These are phyloP conservation scores for Pelosia muscerda DNA, from an alignment of 2,888 invertebrate genomes.

Conservation along the genomic window DNA sequence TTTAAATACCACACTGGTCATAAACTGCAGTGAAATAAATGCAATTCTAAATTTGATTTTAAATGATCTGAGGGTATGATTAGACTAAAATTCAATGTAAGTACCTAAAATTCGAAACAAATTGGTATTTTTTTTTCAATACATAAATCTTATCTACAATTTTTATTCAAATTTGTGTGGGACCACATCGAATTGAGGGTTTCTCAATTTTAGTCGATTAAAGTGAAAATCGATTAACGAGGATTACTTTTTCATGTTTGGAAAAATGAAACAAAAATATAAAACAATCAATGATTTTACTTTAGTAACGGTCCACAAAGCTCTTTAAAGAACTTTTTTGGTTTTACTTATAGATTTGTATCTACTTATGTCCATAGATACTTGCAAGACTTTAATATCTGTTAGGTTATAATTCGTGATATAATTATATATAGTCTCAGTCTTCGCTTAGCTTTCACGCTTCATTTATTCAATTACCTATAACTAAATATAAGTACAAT, in stretches of 20 bases:
- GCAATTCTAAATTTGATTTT: too few species aligned
- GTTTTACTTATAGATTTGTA: slow-evolving; percentile 37
- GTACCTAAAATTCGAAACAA: too few species aligned
- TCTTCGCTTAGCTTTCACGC: slow-evolving; percentile 21
- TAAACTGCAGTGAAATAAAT: too few species aligned
- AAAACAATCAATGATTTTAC: not conserved
- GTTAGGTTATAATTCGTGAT: slow-evolving; percentile 26
- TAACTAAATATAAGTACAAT: slow-evolving; percentile 10
- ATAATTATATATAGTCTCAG: slow-evolving; percentile 27
- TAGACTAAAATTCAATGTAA: too few species aligned
- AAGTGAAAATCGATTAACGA: not conserved
- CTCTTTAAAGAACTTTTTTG: not conserved
- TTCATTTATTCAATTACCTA: slow-evolving; percentile 15
- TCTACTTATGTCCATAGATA: slow-evolving; percentile 42
- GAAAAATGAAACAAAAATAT: slow-evolving; percentile 7
- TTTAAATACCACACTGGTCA: too few species aligned
- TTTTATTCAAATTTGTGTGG: not conserved
- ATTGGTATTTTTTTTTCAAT: too few species aligned
- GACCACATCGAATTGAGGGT: not conserved
- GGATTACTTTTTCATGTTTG: not conserved
- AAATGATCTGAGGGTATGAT: too few species aligned
- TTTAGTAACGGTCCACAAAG: not conserved
- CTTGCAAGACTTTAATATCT: slow-evolving; percentile 12
- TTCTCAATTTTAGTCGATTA: not conserved
- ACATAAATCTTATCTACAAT: not conserved